Evolutionary conservation across 2,113 vertebrate species (phyloP).

Genomic region (Ictalurus punctatus): DNA sequence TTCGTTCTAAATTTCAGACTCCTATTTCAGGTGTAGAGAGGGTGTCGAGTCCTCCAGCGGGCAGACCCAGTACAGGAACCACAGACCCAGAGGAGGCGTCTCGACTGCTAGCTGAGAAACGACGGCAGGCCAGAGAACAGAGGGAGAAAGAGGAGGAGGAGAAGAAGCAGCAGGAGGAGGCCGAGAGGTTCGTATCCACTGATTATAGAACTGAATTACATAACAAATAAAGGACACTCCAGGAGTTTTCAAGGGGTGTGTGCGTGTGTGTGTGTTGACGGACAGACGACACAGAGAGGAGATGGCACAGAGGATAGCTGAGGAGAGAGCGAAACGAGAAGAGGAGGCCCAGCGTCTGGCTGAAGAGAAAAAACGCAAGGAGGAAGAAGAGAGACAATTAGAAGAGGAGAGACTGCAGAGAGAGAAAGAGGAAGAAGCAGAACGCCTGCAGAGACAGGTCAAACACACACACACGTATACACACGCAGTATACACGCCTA

Average conservation of each 20-base stretch:
- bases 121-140: conserved; percentile 89
- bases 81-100: conserved; percentile 91
- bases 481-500: background rate
- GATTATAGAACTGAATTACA: background rate
- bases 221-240: no score
- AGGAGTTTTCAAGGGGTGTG: background rate
- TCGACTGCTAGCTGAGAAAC: conserved; percentile 87
- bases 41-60: conserved; percentile 57
- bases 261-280: background rate
- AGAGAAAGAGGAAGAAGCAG: conserved; percentile 80
- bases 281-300: conserved; percentile 85
- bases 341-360: conserved; percentile 80
- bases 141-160: conserved; percentile 88
- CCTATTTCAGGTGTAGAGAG: conserved; percentile 50
- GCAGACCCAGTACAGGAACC: conserved; percentile 83
- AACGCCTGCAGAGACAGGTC: conserved; percentile 85
- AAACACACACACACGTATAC: conserved; percentile 17
- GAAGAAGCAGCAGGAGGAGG: conserved; percentile 79
- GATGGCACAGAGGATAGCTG: conserved; percentile 78
- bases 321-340: conserved; percentile 78
- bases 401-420: conserved; percentile 77
- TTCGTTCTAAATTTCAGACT: conserved; percentile 38
- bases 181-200: conserved; percentile 74
- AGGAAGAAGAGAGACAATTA: conserved; percentile 73
- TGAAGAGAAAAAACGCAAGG: conserved; percentile 70